phyloP scores from a whole-genome alignment of 1,140 invertebrate genomes.

The Bradynema listronoti region DNA sequence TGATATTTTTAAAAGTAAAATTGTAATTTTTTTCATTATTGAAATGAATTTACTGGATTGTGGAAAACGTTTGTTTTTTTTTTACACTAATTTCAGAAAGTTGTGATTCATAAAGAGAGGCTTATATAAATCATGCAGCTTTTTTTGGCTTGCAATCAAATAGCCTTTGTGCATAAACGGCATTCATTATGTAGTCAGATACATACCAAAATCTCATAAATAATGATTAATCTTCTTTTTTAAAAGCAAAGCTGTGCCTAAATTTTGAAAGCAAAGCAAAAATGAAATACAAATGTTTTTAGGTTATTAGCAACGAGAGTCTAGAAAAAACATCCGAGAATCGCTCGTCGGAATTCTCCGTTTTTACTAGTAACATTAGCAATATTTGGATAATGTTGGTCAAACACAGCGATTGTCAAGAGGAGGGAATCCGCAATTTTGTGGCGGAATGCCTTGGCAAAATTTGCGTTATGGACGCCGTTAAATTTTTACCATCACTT shows the following conservation, averaged over 20 bases:
- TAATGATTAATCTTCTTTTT: too few species aligned
- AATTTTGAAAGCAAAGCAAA: too few species aligned
- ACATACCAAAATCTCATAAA: too few species aligned
- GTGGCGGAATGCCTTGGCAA: slow-evolving; percentile 97
- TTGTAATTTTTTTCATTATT: slow-evolving; percentile 13
- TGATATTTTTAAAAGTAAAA: slow-evolving; percentile 9
- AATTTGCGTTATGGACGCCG: slow-evolving; percentile 86
- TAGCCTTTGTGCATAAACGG: too few species aligned
- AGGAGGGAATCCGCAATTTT: slow-evolving; percentile 94
- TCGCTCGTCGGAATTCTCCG: background rate
- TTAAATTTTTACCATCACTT: slow-evolving; percentile 60
- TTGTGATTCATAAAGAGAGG: too few species aligned
- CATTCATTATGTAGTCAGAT: too few species aligned
- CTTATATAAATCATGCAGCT: too few species aligned
- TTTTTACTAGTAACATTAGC: slow-evolving; percentile 17
- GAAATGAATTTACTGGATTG: too few species aligned
- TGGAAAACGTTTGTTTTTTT: too few species aligned
- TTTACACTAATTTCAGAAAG: too few species aligned
- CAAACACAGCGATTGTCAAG: slow-evolving; percentile 84
- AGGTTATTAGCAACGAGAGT: slow-evolving; percentile 30
- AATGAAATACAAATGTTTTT: slow-evolving; percentile 18
- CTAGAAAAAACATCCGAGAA: background rate
- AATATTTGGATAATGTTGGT: slow-evolving; percentile 65
- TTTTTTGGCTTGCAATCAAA: too few species aligned
- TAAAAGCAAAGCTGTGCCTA: too few species aligned